Evolutionary conservation across 35 echinoderm and acorn worm genomes (phyloP).

Genomic region (Apostichopus parvimensis): DNA sequence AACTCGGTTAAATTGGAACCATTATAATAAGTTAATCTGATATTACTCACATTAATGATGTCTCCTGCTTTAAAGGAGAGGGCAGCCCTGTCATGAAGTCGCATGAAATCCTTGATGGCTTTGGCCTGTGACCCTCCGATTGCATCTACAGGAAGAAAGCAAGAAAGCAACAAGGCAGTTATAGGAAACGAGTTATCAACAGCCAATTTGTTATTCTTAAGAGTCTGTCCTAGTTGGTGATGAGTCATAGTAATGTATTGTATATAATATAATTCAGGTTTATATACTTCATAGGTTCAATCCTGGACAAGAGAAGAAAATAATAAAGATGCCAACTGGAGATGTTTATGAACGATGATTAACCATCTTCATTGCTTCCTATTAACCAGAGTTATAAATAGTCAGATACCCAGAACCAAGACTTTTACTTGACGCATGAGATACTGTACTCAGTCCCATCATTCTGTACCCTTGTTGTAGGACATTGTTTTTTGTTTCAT

Average conservation of each 20-base stretch:
- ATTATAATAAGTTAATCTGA: too few relatives aligned
- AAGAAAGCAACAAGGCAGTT: neutral
- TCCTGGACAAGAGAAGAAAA: neutral
- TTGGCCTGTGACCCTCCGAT: constrained; percentile 84
- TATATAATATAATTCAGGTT: neutral
- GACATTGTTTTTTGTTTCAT: too few relatives aligned
- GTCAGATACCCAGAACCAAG: too few relatives aligned
- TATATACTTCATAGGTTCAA: neutral
- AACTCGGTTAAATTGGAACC: too few relatives aligned
- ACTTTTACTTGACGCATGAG: too few relatives aligned
- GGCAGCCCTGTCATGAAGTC: constrained; percentile 76
- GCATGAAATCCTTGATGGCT: constrained; percentile 86
- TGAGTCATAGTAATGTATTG: neutral
- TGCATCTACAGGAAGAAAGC: constrained; percentile 64
- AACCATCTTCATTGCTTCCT: too few relatives aligned
- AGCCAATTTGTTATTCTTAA: neutral
- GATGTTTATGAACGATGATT: too few relatives aligned
- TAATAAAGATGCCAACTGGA: too few relatives aligned
- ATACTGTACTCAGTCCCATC: too few relatives aligned
- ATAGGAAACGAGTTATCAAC: neutral
- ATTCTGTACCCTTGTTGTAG: too few relatives aligned
- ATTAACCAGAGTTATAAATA: too few relatives aligned
- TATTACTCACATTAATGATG: constrained; percentile 81
- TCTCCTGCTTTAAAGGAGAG: constrained; percentile 92
- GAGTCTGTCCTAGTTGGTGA: neutral